Evolutionary conservation across 1,140 invertebrate genomes (phyloP), one percentile per base, ranked within the genome.

Genomic region (Anoplolepis gracilipes): DNA sequence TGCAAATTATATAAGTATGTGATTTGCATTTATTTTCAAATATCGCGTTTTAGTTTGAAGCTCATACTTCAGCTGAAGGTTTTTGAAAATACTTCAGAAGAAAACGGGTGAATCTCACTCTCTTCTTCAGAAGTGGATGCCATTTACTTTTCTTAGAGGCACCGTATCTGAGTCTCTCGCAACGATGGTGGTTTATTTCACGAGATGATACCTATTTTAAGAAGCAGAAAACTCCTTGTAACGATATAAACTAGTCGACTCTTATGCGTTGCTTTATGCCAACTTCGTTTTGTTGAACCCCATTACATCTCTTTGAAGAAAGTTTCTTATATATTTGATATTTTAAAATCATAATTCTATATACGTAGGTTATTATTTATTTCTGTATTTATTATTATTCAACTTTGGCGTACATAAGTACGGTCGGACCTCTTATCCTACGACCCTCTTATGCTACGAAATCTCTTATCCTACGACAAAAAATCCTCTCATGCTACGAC

Each of bases 171-270:
- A 53, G 46, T 22, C 30, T 33, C 28, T 53, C 33, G 36, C 7
- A 19, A 70, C 49, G 65, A 7, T 10, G 28, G 10, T 42, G 53
- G 49, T 72, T 81, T 70, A 39, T 72, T 53, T 39, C 1, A 22
- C 7, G 69, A 55, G 39, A 30, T 81, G 65, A 81, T 72, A n/a
- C n/a, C n/a, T n/a, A 81, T 59, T 82, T 73, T 82, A 7, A 36
- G 70, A 13, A 72, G 36, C 22, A 1, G 22, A 39, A 81, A 72
- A 72, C 8, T 57, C n/a, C 5, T 59, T 16, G 1, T 33, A 25
- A 57, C n/a, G 19, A 82, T 55, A 19, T 65, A 46, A 39, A 33
- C 7, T 1, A 13, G 25, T 19, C 2, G 42, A 78, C 65, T 22
- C 7, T 73, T 25, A 73, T 28, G 16, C 10, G 30, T 42, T 42